These are phyloP conservation scores for Trichomalopsis sarcophagae DNA, from an alignment of 1,140 invertebrate species.

Conservation along the genomic window DNA sequence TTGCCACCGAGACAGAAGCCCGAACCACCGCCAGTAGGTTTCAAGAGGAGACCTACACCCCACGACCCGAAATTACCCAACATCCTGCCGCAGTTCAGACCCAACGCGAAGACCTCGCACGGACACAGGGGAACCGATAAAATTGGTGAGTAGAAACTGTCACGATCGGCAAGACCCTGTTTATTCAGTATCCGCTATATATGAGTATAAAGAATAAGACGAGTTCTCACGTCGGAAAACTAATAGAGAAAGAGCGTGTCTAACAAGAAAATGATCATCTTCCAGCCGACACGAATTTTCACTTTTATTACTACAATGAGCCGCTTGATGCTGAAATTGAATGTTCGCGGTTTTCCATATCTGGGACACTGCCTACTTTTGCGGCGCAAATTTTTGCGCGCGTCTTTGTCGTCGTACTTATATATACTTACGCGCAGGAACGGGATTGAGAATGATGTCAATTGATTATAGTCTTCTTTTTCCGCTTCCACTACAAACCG, in stretches of 20 bases:
- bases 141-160: conserved; percentile 55
- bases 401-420: too few species aligned
- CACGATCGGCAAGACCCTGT: too few species aligned
- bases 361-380: not conserved
- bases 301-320: not conserved
- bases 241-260: not conserved
- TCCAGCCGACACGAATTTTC: not conserved
- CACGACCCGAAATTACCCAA: conserved; percentile 77
- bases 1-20: conserved; percentile 63
- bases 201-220: too few species aligned
- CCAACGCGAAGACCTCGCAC: conserved; percentile 79
- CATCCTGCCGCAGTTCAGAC: conserved; percentile 83
- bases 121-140: conserved; percentile 72
- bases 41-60: conserved; percentile 71
- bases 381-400: too few species aligned
- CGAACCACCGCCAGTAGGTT: conserved; percentile 68
- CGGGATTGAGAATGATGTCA: not conserved
- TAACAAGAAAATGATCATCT: not conserved
- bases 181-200: too few species aligned
- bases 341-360: not conserved
- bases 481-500: not conserved
- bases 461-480: not conserved
- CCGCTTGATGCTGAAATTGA: not conserved
- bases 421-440: not conserved
- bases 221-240: not conserved